A percentile compares a stretch with the other conserved stretches of the same genome.
Conservation (phyloP, 2,888 invertebrate species). For the Leptopilina myrica region DNA sequence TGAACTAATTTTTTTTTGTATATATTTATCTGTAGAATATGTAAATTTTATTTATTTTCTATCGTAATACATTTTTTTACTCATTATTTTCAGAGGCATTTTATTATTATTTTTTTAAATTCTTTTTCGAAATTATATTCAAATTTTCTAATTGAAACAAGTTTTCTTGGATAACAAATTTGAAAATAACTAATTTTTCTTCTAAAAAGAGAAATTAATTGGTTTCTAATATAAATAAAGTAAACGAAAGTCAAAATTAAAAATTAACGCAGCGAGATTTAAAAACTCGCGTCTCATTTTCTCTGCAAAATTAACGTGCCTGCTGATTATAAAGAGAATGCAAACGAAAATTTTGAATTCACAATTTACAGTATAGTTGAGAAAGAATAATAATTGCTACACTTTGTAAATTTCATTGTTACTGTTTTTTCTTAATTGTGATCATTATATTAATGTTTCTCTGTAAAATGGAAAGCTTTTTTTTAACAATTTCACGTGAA, state of each 20-base stretch:
- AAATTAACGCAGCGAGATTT: slow-evolving; percentile 5
- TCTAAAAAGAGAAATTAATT: too few relatives aligned
- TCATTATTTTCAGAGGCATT: too few relatives aligned
- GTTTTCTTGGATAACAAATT: too few relatives aligned
- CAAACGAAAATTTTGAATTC: slow-evolving; percentile 8
- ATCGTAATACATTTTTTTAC: background rate
- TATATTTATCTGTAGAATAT: background rate
- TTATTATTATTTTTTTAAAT: too few relatives aligned
- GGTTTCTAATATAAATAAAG: too few relatives aligned
- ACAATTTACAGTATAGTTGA: background rate
- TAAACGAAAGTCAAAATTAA: background rate
- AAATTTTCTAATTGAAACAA: too few relatives aligned
- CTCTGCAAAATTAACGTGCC: slow-evolving; percentile 31
- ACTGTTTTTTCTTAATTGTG: background rate
- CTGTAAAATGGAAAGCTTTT: too few relatives aligned
- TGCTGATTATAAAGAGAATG: slow-evolving; percentile 8
- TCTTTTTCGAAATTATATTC: too few relatives aligned
- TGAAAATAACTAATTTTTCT: too few relatives aligned
- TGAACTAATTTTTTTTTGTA: slow-evolving; percentile 4
- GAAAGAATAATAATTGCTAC: background rate
- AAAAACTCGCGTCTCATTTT: slow-evolving; percentile 26
- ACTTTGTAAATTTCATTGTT: background rate
- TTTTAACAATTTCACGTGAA: too few relatives aligned
- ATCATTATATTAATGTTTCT: too few relatives aligned
- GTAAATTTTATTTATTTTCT: background rate